Base-by-base conservation (phyloP, 2,888 invertebrate genomes). In the Himalopsyche kuldschensis region DNA sequence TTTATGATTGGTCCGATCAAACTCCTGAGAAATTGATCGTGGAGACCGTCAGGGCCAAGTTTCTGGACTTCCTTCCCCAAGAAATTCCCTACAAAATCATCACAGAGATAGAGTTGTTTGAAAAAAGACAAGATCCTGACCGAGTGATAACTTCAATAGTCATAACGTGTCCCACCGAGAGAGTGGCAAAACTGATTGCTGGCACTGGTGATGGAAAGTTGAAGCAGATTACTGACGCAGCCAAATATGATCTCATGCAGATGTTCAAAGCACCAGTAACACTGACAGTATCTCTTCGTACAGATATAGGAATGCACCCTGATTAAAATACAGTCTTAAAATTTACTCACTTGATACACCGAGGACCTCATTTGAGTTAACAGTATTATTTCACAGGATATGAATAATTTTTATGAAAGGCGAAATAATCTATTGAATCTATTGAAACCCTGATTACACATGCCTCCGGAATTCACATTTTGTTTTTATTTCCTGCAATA, bases 21-120 rank as follows among this genome's bases (percentile, higher is more conserved):
- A 90, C 92, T 20, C 94, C 95, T 0, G 93, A 95, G 87, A 90
- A 92, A 8, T 89, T 98, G 31, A 94, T 97, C 84, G 91, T 93
- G 79, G 93, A 94, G 87, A 94, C 95, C 82, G 95, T 99, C 0
- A 93, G 96, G 87, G 97, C 97, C 1, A 96, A 95, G 87, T 92
- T 98, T 63, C 89, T 99, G 84, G 97, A 99, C 88, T 93, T 94
- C 88, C 90, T 98, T 75, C 94, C 95, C 0, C 93, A 97, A 87
- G 97, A 98, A 91, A 93, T 99, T 75, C 99, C 99, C 0, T 99
- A 99, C 88, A 91, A 89, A 63, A 88, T 98, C 4, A 90, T 92
- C 84, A 91, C 94, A 8, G 88, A 91, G 78, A 88, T 97, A 20
- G 96, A 96, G 88, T 94, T 94, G 88, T 94, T 93, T 87, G 93